A percentile compares a stretch with the other conserved stretches of the same genome.
Conservation (phyloP, 2,113 vertebrate genomes). For the Parus major region DNA sequence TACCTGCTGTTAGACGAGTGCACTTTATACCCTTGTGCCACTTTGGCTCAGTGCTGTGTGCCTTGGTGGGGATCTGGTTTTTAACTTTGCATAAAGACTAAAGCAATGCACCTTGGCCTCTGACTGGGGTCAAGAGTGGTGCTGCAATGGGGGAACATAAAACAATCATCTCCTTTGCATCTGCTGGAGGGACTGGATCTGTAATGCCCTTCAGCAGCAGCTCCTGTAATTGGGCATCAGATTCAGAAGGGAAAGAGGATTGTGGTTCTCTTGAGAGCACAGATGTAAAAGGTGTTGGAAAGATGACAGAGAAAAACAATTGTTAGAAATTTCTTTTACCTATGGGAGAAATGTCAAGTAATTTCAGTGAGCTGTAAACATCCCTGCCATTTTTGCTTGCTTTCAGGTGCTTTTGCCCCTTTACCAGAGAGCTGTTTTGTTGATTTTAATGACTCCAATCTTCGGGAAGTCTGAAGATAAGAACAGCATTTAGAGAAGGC, state of each 20-base stretch:
- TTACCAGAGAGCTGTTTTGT: not conserved
- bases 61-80: not conserved
- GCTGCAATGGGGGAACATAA: not conserved
- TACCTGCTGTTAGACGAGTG: not conserved
- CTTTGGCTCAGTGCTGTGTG: not conserved
- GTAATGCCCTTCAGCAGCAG: not conserved
- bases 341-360: not conserved
- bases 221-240: not conserved
- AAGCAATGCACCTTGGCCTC: not conserved
- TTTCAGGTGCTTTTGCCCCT: not conserved
- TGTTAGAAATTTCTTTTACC: slow-evolving; percentile 16
- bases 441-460: not conserved
- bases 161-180: not conserved
- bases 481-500: not conserved
- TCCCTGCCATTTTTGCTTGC: not conserved
- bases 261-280: not conserved
- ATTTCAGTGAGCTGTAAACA: not conserved
- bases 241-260: not conserved
- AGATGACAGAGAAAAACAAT: slow-evolving; percentile 17
- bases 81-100: not conserved
- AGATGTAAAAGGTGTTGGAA: not conserved
- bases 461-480: not conserved
- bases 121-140: not conserved
- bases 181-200: not conserved
- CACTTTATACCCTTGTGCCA: not conserved